phyloP scores from a whole-genome alignment of 2,888 invertebrate genomes.

The Drosophila phalerata region DNA sequence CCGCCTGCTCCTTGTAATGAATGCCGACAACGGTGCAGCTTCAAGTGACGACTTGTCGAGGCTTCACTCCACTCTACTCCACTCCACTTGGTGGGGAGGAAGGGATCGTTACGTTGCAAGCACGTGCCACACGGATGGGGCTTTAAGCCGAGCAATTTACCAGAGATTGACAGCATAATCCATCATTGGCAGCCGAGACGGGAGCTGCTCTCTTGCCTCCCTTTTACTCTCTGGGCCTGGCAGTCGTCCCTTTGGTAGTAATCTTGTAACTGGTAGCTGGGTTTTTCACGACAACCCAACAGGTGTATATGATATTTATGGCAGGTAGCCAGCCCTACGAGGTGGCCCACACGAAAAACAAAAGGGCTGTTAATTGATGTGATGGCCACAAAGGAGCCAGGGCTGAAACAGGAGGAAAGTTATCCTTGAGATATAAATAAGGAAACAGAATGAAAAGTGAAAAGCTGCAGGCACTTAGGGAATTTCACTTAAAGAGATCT shows the following conservation, averaged over 20 bases:
- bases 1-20: slow-evolving; percentile 77
- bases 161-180: slow-evolving; percentile 79
- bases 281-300: slow-evolving; percentile 58
- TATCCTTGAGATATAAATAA: slow-evolving; percentile 24
- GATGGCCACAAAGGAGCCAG: slow-evolving; percentile 8
- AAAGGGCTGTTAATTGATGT: slow-evolving; percentile 45
- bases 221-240: not conserved
- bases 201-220: slow-evolving; percentile 2
- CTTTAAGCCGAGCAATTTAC: slow-evolving; percentile 76
- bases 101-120: slow-evolving; percentile 26
- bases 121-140: slow-evolving; percentile 53
- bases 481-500: not conserved
- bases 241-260: slow-evolving; percentile 23
- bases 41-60: slow-evolving; percentile 73
- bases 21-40: slow-evolving; percentile 65
- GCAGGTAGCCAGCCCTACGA: slow-evolving; percentile 30
- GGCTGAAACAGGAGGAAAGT: not conserved
- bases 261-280: slow-evolving; percentile 60
- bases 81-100: not conserved
- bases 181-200: slow-evolving; percentile 60
- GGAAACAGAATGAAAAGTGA: slow-evolving; percentile 19
- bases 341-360: slow-evolving; percentile 37
- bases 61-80: slow-evolving; percentile 16
- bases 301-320: slow-evolving; percentile 66
- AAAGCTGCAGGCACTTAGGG: slow-evolving; percentile 5